Percentiles rank a stretch among this genome's conserved stretches.
These are phyloP conservation scores for Molothrus ater DNA, from an alignment of 2,797 vertebrate genomes.

Conservation along the genomic window DNA sequence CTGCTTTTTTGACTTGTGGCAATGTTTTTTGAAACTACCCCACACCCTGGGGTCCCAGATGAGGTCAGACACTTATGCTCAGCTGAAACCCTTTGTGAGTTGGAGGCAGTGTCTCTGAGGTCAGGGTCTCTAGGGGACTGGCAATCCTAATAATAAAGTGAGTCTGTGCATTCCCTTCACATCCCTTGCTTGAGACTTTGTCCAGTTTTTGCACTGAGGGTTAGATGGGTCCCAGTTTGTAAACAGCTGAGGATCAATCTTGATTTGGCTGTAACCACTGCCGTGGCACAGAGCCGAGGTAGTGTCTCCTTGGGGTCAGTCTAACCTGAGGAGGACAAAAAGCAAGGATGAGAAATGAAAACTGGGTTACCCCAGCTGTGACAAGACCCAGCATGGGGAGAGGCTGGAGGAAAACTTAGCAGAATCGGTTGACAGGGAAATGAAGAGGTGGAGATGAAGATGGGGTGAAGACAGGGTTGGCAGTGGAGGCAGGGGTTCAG, in stretches of 20 bases:
- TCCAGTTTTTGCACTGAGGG: neutral
- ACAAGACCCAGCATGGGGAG: rapidly evolving
- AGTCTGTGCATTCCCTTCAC: neutral
- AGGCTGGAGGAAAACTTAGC: neutral
- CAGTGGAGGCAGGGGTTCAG: conserved; percentile 41
- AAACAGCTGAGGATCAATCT: neutral
- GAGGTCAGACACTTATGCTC: neutral
- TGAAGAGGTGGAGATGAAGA: neutral
- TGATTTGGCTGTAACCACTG: neutral
- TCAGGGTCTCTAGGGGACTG: neutral
- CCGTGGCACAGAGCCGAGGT: rapidly evolving
- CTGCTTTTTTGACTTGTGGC: neutral
- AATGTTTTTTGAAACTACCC: neutral
- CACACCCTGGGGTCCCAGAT: neutral
- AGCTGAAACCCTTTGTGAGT: neutral
- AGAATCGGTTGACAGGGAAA: neutral
- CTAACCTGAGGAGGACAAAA: neutral
- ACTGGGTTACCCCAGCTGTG: rapidly evolving
- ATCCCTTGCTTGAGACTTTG: neutral
- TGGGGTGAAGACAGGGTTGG: rapidly evolving
- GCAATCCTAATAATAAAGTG: neutral
- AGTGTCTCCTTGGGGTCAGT: neutral
- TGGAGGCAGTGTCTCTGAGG: neutral
- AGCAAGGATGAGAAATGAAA: neutral
- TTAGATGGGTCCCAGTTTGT: neutral